phyloP scores from a whole-genome alignment of 2,888 invertebrate species.

The Drosophila engyochracea region DNA sequence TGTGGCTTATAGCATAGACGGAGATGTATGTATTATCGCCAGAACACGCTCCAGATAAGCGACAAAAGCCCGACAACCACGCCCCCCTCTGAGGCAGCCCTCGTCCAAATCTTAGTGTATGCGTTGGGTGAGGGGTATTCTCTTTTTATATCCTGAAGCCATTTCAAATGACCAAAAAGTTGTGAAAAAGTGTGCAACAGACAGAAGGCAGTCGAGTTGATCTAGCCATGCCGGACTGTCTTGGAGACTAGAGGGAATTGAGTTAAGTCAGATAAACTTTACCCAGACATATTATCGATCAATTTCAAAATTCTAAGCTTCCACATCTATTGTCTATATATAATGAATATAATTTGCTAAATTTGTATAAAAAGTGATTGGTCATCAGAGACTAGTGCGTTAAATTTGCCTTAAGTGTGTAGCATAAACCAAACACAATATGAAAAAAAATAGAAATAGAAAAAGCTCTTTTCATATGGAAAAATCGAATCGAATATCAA shows the following conservation, averaged over 20 bases:
- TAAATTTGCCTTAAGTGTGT: background rate
- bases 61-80: background rate
- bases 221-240: background rate
- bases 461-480: background rate
- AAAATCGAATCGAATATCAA: background rate
- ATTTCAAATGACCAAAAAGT: background rate
- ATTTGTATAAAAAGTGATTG: background rate
- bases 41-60: conserved; percentile 16
- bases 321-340: background rate
- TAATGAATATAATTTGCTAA: background rate
- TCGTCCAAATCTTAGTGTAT: background rate
- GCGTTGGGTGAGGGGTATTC: background rate
- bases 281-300: background rate
- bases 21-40: conserved; percentile 26
- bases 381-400: no score
- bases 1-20: background rate
- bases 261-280: no score
- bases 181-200: background rate
- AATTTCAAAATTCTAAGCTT: background rate
- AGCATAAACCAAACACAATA: background rate
- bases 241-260: background rate
- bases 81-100: background rate
- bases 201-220: background rate
- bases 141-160: background rate
- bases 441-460: background rate